phyloP scores from a whole-genome alignment of 2,888 invertebrate species.

The Anarsia innoxiella region DNA sequence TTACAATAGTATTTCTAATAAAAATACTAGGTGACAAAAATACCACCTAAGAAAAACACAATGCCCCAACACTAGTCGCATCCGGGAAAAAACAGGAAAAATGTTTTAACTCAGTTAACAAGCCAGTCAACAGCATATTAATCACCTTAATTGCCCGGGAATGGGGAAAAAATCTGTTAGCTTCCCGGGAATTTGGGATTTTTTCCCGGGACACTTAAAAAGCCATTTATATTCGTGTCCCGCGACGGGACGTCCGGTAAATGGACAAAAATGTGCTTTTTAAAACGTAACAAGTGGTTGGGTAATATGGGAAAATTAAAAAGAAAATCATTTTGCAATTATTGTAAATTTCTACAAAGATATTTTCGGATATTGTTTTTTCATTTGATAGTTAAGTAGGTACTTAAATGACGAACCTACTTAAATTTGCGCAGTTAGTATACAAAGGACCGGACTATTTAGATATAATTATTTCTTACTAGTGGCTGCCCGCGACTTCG shows the following conservation, averaged over 20 bases:
- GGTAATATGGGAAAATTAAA: not conserved
- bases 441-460: too few relatives aligned
- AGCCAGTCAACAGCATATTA: slow-evolving; percentile 32
- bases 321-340: too few relatives aligned
- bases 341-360: too few relatives aligned
- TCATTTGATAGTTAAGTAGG: too few relatives aligned
- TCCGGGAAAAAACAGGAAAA: slow-evolving; percentile 26
- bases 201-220: slow-evolving; percentile 46
- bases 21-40: too few relatives aligned
- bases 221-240: slow-evolving; percentile 42
- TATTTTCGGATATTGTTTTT: too few relatives aligned
- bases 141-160: slow-evolving; percentile 40
- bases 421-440: too few relatives aligned
- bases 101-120: slow-evolving; percentile 1
- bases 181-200: slow-evolving; percentile 39
- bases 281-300: slow-evolving; percentile 13
- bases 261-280: slow-evolving; percentile 19
- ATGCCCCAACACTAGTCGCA: not conserved
- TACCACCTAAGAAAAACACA: too few relatives aligned
- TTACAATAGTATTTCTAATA: too few relatives aligned
- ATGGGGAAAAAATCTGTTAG: slow-evolving; percentile 57
- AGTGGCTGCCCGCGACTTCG: too few relatives aligned
- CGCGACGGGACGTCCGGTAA: slow-evolving; percentile 25
- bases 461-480: too few relatives aligned
- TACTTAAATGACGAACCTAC: too few relatives aligned